These are phyloP conservation scores for Coelopa pilipes DNA, from an alignment of 2,888 invertebrate genomes.

Conservation along the genomic window DNA sequence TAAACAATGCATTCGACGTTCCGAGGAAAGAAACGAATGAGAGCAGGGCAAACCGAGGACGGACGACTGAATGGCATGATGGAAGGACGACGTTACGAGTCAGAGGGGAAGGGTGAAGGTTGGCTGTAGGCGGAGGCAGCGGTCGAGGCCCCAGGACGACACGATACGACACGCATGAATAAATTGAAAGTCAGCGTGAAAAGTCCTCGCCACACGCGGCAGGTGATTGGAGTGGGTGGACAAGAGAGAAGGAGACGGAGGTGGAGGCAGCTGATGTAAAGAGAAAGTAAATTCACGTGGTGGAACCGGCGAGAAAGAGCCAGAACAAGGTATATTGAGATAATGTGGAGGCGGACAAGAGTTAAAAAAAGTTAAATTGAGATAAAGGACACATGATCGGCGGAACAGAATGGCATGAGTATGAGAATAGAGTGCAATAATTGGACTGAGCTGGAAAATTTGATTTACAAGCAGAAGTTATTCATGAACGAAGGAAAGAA, in stretches of 20 bases:
- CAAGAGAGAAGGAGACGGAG: neutral
- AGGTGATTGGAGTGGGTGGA: neutral
- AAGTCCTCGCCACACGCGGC: neutral
- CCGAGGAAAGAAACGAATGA: too few species aligned
- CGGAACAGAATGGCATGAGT: too few species aligned
- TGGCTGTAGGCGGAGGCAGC: too few species aligned
- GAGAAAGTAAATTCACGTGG: neutral
- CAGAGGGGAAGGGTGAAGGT: neutral
- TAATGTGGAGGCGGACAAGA: neutral
- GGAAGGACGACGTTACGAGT: neutral
- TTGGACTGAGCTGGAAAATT: too few species aligned
- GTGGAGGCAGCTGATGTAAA: neutral
- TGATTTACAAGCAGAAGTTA: too few species aligned
- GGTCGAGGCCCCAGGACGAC: neutral
- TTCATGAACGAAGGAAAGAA: too few species aligned
- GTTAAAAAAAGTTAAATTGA: too few species aligned
- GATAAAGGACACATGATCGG: too few species aligned
- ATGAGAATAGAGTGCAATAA: too few species aligned
- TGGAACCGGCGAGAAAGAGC: neutral
- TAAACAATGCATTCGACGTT: too few species aligned
- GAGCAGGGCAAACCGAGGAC: too few species aligned
- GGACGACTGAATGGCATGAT: neutral
- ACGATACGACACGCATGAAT: neutral
- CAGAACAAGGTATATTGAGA: too few species aligned
- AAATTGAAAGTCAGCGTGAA: conserved; percentile 3